phyloP scores from a whole-genome alignment of 2,797 vertebrate species.

The Benthosema pterotum region DNA sequence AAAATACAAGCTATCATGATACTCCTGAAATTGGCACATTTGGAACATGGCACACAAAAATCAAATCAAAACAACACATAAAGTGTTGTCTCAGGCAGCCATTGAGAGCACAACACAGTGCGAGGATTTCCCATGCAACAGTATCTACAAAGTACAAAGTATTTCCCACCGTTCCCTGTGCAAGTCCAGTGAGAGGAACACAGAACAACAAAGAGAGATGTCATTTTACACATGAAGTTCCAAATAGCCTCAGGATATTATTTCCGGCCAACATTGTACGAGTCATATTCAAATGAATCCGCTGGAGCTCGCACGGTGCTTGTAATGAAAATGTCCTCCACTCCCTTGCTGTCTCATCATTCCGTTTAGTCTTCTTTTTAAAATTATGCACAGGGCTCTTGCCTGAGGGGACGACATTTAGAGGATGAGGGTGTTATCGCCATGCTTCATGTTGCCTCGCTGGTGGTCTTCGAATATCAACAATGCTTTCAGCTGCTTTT shows the following conservation, averaged over 20 bases:
- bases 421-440: conserved; percentile 15
- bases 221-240: conserved; percentile 26
- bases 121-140: background rate
- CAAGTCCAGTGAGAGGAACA: background rate
- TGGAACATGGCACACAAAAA: too few species aligned
- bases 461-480: background rate
- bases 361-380: conserved; percentile 31
- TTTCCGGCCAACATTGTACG: conserved; percentile 1
- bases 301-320: conserved; percentile 4
- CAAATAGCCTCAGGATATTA: conserved; percentile 37
- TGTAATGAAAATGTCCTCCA: conserved; percentile 42
- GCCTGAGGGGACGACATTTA: conserved; percentile 32
- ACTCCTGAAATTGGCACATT: too few species aligned
- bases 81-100: background rate
- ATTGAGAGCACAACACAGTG: background rate
- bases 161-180: background rate
- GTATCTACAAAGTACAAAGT: background rate
- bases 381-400: conserved; percentile 9
- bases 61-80: too few species aligned
- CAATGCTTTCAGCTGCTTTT: background rate
- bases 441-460: conserved; percentile 4
- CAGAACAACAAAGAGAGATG: conserved; percentile 21
- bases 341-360: conserved; percentile 31
- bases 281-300: conserved; percentile 30
- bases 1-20: too few species aligned